Base-by-base conservation (phyloP, 2,113 vertebrate species). In the Aegithalos caudatus region DNA sequence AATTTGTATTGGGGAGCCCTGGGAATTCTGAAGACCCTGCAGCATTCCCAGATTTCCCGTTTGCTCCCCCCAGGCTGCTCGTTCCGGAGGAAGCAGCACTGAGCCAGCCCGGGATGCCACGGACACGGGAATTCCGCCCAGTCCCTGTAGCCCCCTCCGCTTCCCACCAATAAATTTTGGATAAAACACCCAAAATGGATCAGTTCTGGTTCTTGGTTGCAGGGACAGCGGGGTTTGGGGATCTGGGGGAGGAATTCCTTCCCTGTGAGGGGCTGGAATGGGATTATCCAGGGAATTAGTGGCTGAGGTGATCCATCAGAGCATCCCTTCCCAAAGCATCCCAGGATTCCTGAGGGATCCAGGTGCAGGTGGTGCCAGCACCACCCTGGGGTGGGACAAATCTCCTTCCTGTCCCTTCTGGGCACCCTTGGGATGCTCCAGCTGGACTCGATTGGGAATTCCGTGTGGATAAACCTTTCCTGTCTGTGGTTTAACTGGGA, bases 1-100 rank as follows among this genome's bases (percentile, higher is more conserved):
- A 13, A 6, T 3, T 2, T 0, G 58, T 8, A 20, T 2, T 19
- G 66, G 66, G 66, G 14, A 28, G 25, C 1, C 0, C 0, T 2
- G n/a, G n/a, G n/a, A n/a, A n/a, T n/a, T n/a, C n/a, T n/a, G n/a
- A n/a, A n/a, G 29, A 1, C 1, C 24, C 21, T 11, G 16, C 61
- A 67, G 61, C 83, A 22, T 51, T 44, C 9, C 38, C 54, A 33
- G 33, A 11, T 2, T 45, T 12, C 4, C 3, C 19, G 3, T 28
- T 11, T 42, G 10, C 5, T 6, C 40, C 14, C 24, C 3, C 12
- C 69, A 89, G 86, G 86, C 70, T 82, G 86, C 70, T 89, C 86
- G 7, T 89, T 89, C 86, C 78, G 86, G 25, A 1, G 86, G 86
- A 89, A 89, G 86, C 86, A 89, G 86, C 86, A 89, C 86, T 89